phyloP scores from a whole-genome alignment of 2,888 invertebrate genomes.

The Trissolcus brochymenae region DNA sequence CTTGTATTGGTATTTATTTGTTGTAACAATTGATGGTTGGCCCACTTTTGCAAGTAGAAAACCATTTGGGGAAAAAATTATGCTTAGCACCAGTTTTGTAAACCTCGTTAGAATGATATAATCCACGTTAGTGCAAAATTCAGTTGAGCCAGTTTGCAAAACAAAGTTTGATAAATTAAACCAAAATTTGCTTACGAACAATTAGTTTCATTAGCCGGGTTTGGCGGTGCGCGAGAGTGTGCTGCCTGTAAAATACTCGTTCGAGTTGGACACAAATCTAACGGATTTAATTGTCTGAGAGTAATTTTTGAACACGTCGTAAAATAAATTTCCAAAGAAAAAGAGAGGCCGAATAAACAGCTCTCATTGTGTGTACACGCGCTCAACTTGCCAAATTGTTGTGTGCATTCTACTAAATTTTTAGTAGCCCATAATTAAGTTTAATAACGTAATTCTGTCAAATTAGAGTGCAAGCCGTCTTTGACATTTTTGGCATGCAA shows the following conservation, averaged over 20 bases:
- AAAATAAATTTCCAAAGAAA: conserved; percentile 28
- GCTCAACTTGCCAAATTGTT: conserved; percentile 25
- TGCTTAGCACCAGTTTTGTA: too few relatives aligned
- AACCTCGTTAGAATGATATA: background rate
- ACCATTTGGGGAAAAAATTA: too few relatives aligned
- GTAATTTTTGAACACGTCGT: conserved; percentile 30
- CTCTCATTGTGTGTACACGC: too few relatives aligned
- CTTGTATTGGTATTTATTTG: background rate
- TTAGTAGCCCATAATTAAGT: conserved; percentile 21
- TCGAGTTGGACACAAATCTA: conserved; percentile 24
- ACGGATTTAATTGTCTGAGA: conserved; percentile 38
- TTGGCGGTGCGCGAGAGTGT: conserved; percentile 1
- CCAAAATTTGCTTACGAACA: conserved; percentile 26
- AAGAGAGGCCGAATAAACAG: conserved; percentile 22
- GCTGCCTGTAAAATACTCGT: conserved; percentile 31
- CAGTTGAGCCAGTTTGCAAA: conserved; percentile 12
- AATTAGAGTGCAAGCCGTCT: conserved; percentile 11
- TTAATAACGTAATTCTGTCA: conserved; percentile 8
- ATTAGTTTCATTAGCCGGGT: conserved; percentile 38
- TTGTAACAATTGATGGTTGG: too few relatives aligned
- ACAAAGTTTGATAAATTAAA: conserved; percentile 32
- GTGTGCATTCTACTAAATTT: conserved; percentile 5
- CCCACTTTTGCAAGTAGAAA: too few relatives aligned
- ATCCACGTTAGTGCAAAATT: background rate
- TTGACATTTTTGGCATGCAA: background rate